A percentile compares a stretch with the other conserved stretches of the same genome.
Evolutionary conservation across 1,140 invertebrate species (phyloP).

Genomic region (Zaprionus ornatus): DNA sequence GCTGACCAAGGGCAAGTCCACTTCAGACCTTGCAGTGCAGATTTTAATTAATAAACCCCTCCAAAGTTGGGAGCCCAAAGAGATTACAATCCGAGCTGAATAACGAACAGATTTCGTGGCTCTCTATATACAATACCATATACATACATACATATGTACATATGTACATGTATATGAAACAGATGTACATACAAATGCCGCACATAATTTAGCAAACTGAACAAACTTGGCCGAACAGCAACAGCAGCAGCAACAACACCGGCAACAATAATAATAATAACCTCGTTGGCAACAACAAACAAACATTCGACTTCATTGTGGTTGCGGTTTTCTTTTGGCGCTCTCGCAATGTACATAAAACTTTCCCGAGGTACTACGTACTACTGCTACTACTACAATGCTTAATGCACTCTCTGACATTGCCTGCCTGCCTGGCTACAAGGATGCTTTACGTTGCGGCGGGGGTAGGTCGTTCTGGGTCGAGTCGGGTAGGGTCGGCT

Average conservation of each 20-base stretch:
- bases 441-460: conserved; percentile 1
- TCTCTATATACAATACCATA: not conserved
- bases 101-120: not conserved
- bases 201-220: conserved; percentile 78
- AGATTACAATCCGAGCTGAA: not conserved
- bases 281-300: conserved; percentile 35
- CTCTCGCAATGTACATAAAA: conserved; percentile 75
- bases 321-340: conserved; percentile 70
- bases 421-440: conserved; percentile 24
- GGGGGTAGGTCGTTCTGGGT: too few relatives aligned
- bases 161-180: not conserved
- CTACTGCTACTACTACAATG: conserved; percentile 47
- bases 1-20: not conserved
- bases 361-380: conserved; percentile 51
- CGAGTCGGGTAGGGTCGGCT: not conserved
- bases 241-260: conserved; percentile 32
- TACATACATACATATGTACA: not conserved
- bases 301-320: conserved; percentile 75
- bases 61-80: not conserved
- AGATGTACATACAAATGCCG: conserved; percentile 56
- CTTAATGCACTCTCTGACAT: conserved; percentile 80
- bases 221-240: conserved; percentile 46
- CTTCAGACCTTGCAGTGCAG: not conserved
- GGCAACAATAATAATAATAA: conserved; percentile 47
- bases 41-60: conserved; percentile 3